These are phyloP conservation scores for Aspidapion aeneum DNA, from an alignment of 2,888 invertebrate species.

Conservation along the genomic window DNA sequence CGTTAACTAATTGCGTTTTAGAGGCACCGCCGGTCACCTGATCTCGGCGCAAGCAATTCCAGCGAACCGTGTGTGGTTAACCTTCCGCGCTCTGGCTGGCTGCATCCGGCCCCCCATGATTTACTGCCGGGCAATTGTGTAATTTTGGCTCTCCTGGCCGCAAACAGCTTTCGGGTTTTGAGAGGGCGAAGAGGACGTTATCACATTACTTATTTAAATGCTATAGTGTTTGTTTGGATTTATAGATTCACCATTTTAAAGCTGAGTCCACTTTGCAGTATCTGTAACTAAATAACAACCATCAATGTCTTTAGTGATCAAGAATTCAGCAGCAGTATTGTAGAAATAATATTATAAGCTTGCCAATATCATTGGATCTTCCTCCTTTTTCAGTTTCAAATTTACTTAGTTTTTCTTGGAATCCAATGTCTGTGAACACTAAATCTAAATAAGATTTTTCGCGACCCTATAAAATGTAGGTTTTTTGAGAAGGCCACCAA, in stretches of 20 bases:
- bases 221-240: not conserved
- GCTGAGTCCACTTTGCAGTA: too few relatives aligned
- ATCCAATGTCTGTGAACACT: too few relatives aligned
- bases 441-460: too few relatives aligned
- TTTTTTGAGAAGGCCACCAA: too few relatives aligned
- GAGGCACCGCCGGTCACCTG: constrained; percentile 20
- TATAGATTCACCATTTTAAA: not conserved
- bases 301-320: too few relatives aligned
- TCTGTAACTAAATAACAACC: not conserved
- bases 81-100: constrained; percentile 16
- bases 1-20: constrained; percentile 22
- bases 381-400: too few relatives aligned
- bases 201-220: not conserved
- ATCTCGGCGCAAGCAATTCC: constrained; percentile 5
- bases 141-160: constrained; percentile 14
- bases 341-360: too few relatives aligned
- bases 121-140: constrained; percentile 22
- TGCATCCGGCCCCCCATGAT: constrained; percentile 14
- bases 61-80: constrained; percentile 15
- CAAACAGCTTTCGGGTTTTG: constrained; percentile 2
- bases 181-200: not conserved
- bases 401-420: too few relatives aligned
- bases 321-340: too few relatives aligned
- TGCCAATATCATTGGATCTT: too few relatives aligned
- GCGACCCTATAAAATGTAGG: too few relatives aligned